Conservation (phyloP, 2,113 vertebrate genomes). For the Holacanthus passer region DNA sequence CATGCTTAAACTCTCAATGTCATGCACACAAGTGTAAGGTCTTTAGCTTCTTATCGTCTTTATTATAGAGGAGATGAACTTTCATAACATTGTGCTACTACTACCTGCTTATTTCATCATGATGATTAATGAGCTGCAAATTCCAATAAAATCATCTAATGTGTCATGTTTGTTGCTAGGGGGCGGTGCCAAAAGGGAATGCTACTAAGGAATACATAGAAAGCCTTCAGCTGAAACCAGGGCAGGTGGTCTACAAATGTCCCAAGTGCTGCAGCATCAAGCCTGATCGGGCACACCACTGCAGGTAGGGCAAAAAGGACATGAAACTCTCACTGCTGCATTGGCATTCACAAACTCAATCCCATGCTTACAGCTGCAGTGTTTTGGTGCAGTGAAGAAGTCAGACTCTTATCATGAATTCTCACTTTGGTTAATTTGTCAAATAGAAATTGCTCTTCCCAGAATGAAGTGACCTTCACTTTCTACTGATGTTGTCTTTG, state of each 20-base stretch:
- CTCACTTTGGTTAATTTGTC: background rate
- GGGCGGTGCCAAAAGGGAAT: constrained; percentile 98
- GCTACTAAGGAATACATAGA: constrained; percentile 99
- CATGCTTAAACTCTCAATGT: background rate
- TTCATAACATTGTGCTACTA: no score
- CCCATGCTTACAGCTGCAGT: background rate
- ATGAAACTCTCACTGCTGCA: background rate
- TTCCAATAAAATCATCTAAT: background rate
- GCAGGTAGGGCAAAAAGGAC: constrained; percentile 87
- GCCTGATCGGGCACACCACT: constrained; percentile 97
- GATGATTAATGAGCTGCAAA: background rate
- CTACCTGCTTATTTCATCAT: background rate
- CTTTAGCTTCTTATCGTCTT: background rate
- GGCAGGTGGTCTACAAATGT: constrained; percentile 99
- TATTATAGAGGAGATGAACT: background rate
- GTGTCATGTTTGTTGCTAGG: constrained; percentile 80
- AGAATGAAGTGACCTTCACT: background rate
- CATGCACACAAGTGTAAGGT: background rate
- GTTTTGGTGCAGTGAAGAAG: background rate
- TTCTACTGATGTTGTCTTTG: background rate
- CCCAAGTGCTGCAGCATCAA: constrained; percentile 99
- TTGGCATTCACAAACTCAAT: background rate
- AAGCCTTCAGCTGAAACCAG: constrained; percentile 97
- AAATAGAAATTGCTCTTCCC: background rate
- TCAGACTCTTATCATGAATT: background rate